phyloP scores from a whole-genome alignment of 1,140 invertebrate species.

The Papilio helenus region DNA sequence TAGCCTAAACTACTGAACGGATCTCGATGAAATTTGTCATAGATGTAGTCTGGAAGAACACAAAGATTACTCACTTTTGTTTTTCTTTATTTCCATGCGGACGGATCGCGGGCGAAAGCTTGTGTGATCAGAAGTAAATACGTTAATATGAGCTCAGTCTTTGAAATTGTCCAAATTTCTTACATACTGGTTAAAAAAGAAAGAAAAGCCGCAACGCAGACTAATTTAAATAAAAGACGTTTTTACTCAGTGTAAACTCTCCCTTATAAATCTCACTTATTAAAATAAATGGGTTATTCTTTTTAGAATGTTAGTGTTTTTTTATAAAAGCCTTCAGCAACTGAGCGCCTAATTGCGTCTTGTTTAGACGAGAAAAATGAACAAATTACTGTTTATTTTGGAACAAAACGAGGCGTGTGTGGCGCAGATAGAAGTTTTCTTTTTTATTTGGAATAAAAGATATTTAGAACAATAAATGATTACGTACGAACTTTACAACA shows the following conservation, averaged over 20 bases:
- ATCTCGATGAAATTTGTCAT: too few species aligned
- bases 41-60: too few species aligned
- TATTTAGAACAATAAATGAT: background rate
- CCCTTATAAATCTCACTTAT: conserved; percentile 17
- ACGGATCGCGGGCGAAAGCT: too few species aligned
- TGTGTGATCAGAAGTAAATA: too few species aligned
- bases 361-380: conserved; percentile 9
- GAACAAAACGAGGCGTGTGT: conserved; percentile 3
- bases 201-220: background rate
- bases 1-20: too few species aligned
- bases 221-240: background rate
- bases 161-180: too few species aligned
- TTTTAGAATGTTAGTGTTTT: conserved; percentile 1
- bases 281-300: conserved; percentile 13
- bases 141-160: too few species aligned
- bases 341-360: conserved; percentile 1
- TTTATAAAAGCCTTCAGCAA: conserved; percentile 6
- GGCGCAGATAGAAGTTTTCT: background rate
- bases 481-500: background rate
- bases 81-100: background rate
- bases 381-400: conserved; percentile 17
- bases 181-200: background rate
- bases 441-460: background rate
- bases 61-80: too few species aligned
- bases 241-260: background rate